Base-by-base conservation (phyloP, 2,797 vertebrate genomes). In the Falco cherrug region DNA sequence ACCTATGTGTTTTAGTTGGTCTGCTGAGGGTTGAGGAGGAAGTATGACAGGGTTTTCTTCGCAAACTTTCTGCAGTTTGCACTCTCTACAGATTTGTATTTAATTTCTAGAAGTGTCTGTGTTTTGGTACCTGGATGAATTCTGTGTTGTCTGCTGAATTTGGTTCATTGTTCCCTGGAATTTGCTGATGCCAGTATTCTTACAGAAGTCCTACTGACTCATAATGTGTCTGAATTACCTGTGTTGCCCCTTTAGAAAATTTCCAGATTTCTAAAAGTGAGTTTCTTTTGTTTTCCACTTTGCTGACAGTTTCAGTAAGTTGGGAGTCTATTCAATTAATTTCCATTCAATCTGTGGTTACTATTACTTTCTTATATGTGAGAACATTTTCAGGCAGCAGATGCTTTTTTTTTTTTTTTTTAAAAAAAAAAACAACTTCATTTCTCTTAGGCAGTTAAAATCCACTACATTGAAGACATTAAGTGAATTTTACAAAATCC, bases 361-460 rank as follows among this genome's bases (percentile, higher is more conserved):
- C 65, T 85, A 67, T 11, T 92, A 14, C 18, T 89, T 86, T 84
- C 29, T 91, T 70, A 31, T 69, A 59, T 47, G 10, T 83, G 68
- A 9, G 4, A 93, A 89, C 5, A 37, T 39, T 10, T 74, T 87
- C 48, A 91, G 60, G 39, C 48, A 60, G 39, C 35, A 76, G 47
- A 51, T 69, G 11, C 3, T 69, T 57, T 67, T 76, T 68, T 69
- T 57, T 67, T 76, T 68, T 41, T 37, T 56, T 71, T 54, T 59
- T 35, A 18, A 57, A 43, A 43, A 43, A 39, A 39, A 39, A 39
- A 10, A 37, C 11, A 43, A 68, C 9, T 50, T 93, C 0, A 41
- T 80, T 94, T 95, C 39, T 87, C n/a, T 56, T 56, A 48, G 21
- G 75, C 67, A 31, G 75, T 82, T 93, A 73, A 89, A 92, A 89